These are phyloP conservation scores for Scomber scombrus DNA, from an alignment of 2,113 vertebrate species.

Conservation along the genomic window DNA sequence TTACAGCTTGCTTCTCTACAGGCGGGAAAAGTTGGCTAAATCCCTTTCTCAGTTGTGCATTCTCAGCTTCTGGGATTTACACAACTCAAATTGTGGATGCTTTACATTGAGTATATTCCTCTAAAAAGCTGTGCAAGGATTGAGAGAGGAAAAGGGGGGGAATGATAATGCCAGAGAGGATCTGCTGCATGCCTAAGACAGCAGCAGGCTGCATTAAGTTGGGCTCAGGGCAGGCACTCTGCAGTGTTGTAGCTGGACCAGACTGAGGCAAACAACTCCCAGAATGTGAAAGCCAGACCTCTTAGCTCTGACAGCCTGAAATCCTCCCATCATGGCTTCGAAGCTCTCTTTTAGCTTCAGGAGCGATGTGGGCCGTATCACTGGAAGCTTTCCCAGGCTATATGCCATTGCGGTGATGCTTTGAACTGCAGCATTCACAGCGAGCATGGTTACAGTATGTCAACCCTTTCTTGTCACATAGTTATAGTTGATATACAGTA, in stretches of 20 bases:
- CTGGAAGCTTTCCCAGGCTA: slow-evolving; percentile 41
- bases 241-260: slow-evolving; percentile 47
- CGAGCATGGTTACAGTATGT: not conserved
- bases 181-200: slow-evolving; percentile 36
- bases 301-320: slow-evolving; percentile 50
- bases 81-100: slow-evolving; percentile 45
- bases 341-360: slow-evolving; percentile 39
- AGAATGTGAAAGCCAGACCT: slow-evolving; percentile 37
- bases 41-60: slow-evolving; percentile 1
- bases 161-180: slow-evolving; percentile 21
- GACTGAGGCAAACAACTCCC: slow-evolving; percentile 42
- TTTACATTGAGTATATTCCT: slow-evolving; percentile 57
- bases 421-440: slow-evolving; percentile 14
- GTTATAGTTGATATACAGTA: slow-evolving; percentile 28
- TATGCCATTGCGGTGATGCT: not conserved
- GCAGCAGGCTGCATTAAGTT: slow-evolving; percentile 57
- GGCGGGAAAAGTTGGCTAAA: slow-evolving; percentile 17
- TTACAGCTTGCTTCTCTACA: not conserved
- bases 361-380: slow-evolving; percentile 26
- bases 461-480: slow-evolving; percentile 23
- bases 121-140: slow-evolving; percentile 31
- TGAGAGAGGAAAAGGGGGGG: slow-evolving; percentile 25
- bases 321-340: slow-evolving; percentile 29
- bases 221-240: slow-evolving; percentile 54
- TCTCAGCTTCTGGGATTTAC: slow-evolving; percentile 33